Evolutionary conservation across 2,797 vertebrate genomes (phyloP).

Genomic region (Darevskia nairensis): DNA sequence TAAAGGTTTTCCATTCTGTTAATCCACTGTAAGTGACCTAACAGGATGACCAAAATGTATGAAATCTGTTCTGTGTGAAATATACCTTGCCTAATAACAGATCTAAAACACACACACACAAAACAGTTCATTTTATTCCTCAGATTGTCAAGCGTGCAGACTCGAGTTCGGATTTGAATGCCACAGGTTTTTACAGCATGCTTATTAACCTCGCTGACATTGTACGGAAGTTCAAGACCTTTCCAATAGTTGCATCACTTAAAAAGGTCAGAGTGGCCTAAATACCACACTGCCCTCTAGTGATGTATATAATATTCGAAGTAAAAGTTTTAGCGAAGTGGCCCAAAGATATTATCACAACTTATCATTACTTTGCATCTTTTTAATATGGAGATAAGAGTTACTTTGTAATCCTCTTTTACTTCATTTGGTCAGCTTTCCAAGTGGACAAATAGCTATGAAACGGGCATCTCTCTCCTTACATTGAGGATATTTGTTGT

Average conservation of each 20-base stretch:
- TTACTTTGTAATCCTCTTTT: conserved; percentile 21
- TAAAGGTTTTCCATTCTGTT: conserved; percentile 78
- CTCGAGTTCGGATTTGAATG: background rate
- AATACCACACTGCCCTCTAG: conserved; percentile 94
- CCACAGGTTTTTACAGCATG: background rate
- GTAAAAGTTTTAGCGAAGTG: conserved; percentile 57
- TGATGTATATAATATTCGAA: conserved; percentile 72
- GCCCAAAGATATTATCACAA: conserved; percentile 32
- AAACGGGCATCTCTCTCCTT: background rate
- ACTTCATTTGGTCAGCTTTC: background rate
- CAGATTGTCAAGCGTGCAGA: fast-evolving
- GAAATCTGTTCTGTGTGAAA: conserved; percentile 8
- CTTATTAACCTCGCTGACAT: conserved; percentile 33
- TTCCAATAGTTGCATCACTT: conserved; percentile 67
- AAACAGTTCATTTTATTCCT: background rate
- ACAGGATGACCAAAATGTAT: conserved; percentile 72
- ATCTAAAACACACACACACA: background rate
- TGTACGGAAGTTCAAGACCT: conserved; percentile 76
- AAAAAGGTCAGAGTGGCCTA: conserved; percentile 84
- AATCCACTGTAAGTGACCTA: conserved; percentile 75
- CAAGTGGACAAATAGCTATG: background rate
- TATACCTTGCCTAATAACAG: background rate
- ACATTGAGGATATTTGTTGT: background rate
- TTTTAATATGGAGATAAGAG: conserved; percentile 16
- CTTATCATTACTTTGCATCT: background rate